Percentiles rank a stretch among this genome's conserved stretches.
phyloP scores from a whole-genome alignment of 30 jellyfish, hydroid and myxozoan genomes.

The Thelohanellus kitauei region DNA sequence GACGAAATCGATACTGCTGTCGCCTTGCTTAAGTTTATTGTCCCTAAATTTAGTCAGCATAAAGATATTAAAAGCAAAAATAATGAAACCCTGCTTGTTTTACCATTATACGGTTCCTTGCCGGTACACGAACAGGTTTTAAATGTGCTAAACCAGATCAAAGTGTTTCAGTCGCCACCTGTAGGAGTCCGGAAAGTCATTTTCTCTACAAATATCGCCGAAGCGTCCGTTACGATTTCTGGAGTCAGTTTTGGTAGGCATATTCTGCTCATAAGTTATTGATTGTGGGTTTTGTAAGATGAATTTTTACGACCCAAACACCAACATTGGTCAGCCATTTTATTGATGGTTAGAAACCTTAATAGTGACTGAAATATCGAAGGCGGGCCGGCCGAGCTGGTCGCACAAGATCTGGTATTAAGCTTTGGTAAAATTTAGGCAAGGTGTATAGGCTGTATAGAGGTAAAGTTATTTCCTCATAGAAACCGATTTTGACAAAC shows the following conservation, averaged over 20 bases:
- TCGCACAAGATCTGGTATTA: constrained; percentile 38
- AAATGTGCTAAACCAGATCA: constrained; percentile 7
- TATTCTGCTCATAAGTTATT: constrained; percentile 8
- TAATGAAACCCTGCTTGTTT: constrained; percentile 7
- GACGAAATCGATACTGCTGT: constrained; percentile 30
- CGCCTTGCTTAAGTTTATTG: constrained; percentile 12
- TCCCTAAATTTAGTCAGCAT: constrained; percentile 11
- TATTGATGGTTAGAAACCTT: constrained; percentile 14
- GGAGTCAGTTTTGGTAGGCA: constrained; percentile 43
- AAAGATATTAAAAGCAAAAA: background rate
- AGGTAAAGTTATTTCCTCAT: background rate
- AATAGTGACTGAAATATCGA: constrained; percentile 43
- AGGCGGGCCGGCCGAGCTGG: constrained; percentile 98
- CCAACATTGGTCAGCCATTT: constrained; percentile 23
- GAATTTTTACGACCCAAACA: constrained; percentile 32
- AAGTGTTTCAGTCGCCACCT: constrained; percentile 66
- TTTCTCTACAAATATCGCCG: constrained; percentile 79
- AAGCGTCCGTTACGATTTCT: constrained; percentile 60
- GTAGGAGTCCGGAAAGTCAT: constrained; percentile 16
- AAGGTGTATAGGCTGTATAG: background rate
- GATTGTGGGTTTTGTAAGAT: constrained; percentile 74
- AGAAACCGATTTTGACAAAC: constrained; percentile 21
- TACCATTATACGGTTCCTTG: constrained; percentile 57
- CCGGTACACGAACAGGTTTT: constrained; percentile 56
- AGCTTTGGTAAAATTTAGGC: background rate